Base-by-base conservation (phyloP, 2,797 vertebrate genomes). In the Anniella stebbinsi region DNA sequence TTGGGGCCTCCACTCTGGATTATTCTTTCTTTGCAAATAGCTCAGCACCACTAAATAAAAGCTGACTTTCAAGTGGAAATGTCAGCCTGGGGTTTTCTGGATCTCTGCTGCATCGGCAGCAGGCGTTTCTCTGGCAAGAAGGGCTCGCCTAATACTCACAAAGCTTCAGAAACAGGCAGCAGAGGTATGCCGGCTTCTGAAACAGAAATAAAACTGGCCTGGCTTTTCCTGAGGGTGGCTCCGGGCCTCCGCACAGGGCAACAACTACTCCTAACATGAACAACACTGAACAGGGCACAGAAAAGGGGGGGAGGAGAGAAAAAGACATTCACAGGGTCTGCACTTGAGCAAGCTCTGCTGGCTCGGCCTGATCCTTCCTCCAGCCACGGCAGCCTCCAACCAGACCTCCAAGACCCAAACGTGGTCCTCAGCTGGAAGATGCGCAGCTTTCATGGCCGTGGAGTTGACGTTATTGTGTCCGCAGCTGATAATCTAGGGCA, bases 401-500 rank as follows among this genome's bases (percentile, higher is more conserved):
- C 92, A 92, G 84, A 92, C 72, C 67, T 89, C 86, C 92, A 91
- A 94, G 95, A 86, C 92, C 67, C 70, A 91, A 93, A 63, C 28
- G 3, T 30, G 6, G 60, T 92, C 88, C 82, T 15, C 92, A 91
- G 92, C 88, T 89, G 86, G 90, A 87, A 92, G 54, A 66, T 45
- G n/a, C 6, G 3, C 18, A 18, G 90, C 84, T 87, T 72, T 75
- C 48, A 67, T 0, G 36, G 54, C 93, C 89, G 91, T 90, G 92
- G 89, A n/a, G 0, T 75, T 63, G 60, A 28, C 15, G 77, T 75
- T 95, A 97, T 83, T 97, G 96, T 0, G 96, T 97, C 83, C 96
- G 93, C 23, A 97, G 96, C 86, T 97, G 96, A 90, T 97, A 97
- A 87, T 97, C 96, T 97, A 2, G 1, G 3, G 41, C 15, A 83